phyloP scores from a whole-genome alignment of 2,888 invertebrate genomes.

The Sussaba pulchella region DNA sequence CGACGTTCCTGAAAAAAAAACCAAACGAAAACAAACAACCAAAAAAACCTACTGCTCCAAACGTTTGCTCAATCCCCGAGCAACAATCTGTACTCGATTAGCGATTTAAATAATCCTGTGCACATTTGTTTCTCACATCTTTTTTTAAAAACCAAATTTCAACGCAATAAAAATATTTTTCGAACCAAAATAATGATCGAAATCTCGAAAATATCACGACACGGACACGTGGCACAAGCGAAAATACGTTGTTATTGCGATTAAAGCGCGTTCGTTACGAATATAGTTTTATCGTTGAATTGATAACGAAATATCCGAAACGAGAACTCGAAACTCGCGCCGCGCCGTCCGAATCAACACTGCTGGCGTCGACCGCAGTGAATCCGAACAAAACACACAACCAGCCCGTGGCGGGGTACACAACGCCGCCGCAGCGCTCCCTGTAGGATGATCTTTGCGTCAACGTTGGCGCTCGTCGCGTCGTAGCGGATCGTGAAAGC shows the following conservation, averaged over 20 bases:
- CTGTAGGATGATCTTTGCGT: conserved; percentile 65
- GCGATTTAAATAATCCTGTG: conserved; percentile 55
- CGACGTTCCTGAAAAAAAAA: conserved; percentile 17
- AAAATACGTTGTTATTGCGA: neutral
- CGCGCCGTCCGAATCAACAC: conserved; percentile 76
- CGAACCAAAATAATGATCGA: neutral
- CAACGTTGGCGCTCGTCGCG: conserved; percentile 32
- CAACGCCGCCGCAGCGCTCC: conserved; percentile 57
- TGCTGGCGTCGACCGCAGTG: conserved; percentile 67
- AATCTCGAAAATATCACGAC: conserved; percentile 21
- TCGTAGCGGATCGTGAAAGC: conserved; percentile 50
- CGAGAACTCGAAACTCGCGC: conserved; percentile 70
- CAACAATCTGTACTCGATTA: neutral
- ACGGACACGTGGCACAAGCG: neutral
- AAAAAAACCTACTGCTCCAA: conserved; percentile 54
- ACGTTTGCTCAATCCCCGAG: too few relatives aligned
- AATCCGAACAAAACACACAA: conserved; percentile 63
- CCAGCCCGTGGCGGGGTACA: conserved; percentile 34
- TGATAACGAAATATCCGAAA: neutral
- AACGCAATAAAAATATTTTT: conserved; percentile 5
- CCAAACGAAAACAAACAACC: too few relatives aligned
- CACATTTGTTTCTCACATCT: conserved; percentile 33
- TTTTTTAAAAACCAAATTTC: conserved; percentile 2
- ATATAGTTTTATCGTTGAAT: neutral
- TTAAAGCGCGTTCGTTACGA: neutral